A percentile compares a stretch with the other conserved stretches of the same genome.
Evolutionary conservation across 35 echinoderm and acorn worm species (phyloP).

Genomic region (Chiridota heheva): DNA sequence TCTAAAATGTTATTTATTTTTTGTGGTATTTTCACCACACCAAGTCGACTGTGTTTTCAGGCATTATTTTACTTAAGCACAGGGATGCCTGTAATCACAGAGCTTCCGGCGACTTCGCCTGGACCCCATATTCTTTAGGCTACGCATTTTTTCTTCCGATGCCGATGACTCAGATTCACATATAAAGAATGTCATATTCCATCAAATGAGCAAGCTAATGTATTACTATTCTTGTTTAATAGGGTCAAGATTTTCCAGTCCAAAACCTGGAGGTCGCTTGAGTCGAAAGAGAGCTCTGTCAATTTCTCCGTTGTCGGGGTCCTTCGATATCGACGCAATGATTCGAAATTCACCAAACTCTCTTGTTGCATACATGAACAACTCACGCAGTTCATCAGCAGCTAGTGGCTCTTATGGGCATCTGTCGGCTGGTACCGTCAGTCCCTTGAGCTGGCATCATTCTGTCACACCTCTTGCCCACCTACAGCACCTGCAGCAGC

Average conservation of each 20-base stretch:
- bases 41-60: too few relatives aligned
- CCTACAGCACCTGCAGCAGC: constrained; percentile 87
- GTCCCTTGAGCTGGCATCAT: constrained; percentile 72
- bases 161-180: too few relatives aligned
- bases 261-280: constrained; percentile 68
- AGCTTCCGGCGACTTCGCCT: too few relatives aligned
- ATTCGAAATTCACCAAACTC: constrained; percentile 97
- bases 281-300: constrained; percentile 90
- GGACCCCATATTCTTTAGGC: too few relatives aligned
- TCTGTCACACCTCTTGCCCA: constrained; percentile 86
- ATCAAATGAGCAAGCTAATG: too few relatives aligned
- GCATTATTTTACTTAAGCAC: too few relatives aligned
- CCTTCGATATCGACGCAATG: constrained; percentile 94
- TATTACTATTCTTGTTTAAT: background rate
- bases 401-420: constrained; percentile 96
- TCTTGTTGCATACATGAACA: constrained; percentile 98
- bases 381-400: constrained; percentile 79
- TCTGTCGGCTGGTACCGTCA: constrained; percentile 85
- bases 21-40: too few relatives aligned
- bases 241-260: constrained; percentile 95
- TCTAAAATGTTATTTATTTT: too few relatives aligned
- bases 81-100: too few relatives aligned
- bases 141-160: too few relatives aligned
- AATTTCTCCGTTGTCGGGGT: constrained; percentile 86
- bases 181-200: too few relatives aligned